Evolutionary conservation across 2,113 vertebrate genomes (phyloP), one percentile per base, ranked within the genome.

Genomic region (Perca schrenkii): DNA sequence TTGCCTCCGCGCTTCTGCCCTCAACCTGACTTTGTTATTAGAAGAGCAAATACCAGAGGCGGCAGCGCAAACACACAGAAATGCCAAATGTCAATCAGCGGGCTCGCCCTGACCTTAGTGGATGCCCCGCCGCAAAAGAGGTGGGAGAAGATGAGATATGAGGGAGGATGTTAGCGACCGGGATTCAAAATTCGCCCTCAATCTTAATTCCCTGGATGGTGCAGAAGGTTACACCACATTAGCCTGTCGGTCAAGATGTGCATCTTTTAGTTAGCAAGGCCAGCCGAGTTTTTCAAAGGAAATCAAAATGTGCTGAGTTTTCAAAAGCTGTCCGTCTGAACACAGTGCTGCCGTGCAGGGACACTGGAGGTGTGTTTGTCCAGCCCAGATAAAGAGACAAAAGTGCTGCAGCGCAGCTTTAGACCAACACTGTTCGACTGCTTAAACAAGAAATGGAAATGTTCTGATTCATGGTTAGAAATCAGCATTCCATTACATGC

Each of bases 31-130:
- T 90, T 92, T 90, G 80, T 89, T 93, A 88, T 92, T 85, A 84
- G 77, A 80, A 54, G 74, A 86, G 86, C 60, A 92, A 89, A 93
- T 87, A 90, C 83, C 85, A 88, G 74, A 77, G 67, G 88, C 64
- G 4, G 77, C 81, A 14, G 81, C 1, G 47, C 88, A 88, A 89
- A 91, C 88, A 84, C 69, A 71, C 19, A 67, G 62, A 89, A 91
- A 92, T 90, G 85, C 80, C 87, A 92, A 92, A 89, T 91, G 90
- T 86, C 91, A 86, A 86, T 93, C 91, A 90, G 83, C 14, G 0
- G 46, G 52, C 79, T 66, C 7, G 28, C 75, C 80, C 81, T 84
- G 91, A 92, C 88, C 87, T 82, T 84, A 85, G 22, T 8, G 74
- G 56, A 2, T 36, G 81, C 46, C 65, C 19, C 16, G 14, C 1